Conservation (phyloP, 2,113 vertebrate genomes). For the Atrichornis clamosus region DNA sequence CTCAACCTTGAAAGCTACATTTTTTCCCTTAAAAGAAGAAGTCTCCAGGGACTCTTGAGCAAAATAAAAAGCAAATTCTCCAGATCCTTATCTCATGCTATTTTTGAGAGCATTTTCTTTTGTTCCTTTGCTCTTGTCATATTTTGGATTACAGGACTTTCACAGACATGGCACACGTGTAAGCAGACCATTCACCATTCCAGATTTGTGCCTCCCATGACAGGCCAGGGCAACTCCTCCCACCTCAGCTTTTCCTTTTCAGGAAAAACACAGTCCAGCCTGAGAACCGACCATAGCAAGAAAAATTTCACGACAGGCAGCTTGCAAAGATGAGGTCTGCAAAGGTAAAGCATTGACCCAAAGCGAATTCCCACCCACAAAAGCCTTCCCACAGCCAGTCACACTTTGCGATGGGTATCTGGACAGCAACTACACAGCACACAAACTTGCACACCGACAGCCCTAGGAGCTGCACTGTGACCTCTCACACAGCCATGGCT, state of each 20-base stretch:
- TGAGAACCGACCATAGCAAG: background rate
- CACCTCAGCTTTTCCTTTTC: background rate
- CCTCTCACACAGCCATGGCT: background rate
- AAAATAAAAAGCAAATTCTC: conserved; percentile 49
- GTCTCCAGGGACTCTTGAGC: conserved; percentile 12
- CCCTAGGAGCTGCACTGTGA: background rate
- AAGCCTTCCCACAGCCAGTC: background rate
- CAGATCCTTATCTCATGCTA: conserved; percentile 54
- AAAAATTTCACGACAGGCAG: background rate
- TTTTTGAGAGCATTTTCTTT: conserved; percentile 57
- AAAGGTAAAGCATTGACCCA: background rate
- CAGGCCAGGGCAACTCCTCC: background rate
- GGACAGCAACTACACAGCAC: background rate
- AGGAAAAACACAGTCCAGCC: background rate
- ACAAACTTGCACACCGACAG: background rate
- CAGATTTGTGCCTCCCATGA: background rate
- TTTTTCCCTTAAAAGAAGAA: conserved; percentile 47
- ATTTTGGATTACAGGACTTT: background rate
- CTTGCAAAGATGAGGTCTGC: background rate
- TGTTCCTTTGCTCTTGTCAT: background rate
- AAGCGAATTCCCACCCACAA: background rate
- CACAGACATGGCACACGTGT: background rate
- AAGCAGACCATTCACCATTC: background rate
- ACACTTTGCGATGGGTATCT: background rate
- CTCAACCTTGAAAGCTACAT: conserved; percentile 39